Evolutionary conservation across 1,140 invertebrate species (phyloP).

Genomic region (Drosophila sechellia): DNA sequence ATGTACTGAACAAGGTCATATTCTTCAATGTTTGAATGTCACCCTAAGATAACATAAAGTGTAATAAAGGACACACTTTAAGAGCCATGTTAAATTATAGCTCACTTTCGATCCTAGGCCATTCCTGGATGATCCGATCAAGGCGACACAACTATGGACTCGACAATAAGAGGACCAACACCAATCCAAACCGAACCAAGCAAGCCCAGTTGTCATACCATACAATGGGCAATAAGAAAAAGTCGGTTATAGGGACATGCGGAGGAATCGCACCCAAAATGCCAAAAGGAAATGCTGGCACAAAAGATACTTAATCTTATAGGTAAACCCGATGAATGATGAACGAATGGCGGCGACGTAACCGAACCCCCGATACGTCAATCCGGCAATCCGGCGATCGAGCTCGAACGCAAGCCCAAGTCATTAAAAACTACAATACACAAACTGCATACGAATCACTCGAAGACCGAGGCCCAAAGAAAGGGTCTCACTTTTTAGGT

Average conservation of each 20-base stretch:
- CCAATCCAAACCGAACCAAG: conserved; percentile 5
- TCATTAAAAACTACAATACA: conserved; percentile 82
- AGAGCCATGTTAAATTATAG: conserved; percentile 35
- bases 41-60: background rate
- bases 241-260: conserved; percentile 45
- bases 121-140: conserved; percentile 49
- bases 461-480: conserved; percentile 48
- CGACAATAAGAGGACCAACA: conserved; percentile 39
- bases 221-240: conserved; percentile 62
- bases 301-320: conserved; percentile 82
- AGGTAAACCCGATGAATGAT: conserved; percentile 80
- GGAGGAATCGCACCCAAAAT: conserved; percentile 50
- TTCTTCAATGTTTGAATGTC: background rate
- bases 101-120: conserved; percentile 37
- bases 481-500: conserved; percentile 25
- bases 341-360: conserved; percentile 72
- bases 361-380: conserved; percentile 63
- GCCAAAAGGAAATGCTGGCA: conserved; percentile 67
- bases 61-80: background rate
- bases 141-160: conserved; percentile 40
- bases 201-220: conserved; percentile 27
- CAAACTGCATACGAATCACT: conserved; percentile 82
- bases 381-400: conserved; percentile 34
- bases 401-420: conserved; percentile 77
- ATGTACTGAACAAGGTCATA: conserved; percentile 1